phyloP scores from a whole-genome alignment of 2,888 invertebrate species.

The Morpho achilles region DNA sequence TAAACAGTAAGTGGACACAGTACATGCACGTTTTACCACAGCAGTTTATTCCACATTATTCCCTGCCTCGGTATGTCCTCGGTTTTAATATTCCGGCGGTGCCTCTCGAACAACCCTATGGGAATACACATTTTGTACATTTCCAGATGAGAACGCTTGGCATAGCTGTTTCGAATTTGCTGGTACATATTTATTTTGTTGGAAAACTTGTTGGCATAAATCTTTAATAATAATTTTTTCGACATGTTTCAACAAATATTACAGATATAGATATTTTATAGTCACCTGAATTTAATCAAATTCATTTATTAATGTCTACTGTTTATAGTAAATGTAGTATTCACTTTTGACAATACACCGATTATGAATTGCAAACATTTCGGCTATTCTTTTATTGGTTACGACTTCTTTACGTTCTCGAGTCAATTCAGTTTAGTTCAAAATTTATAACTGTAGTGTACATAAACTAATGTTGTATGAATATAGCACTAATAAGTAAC shows the following conservation, averaged over 20 bases:
- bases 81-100: constrained; percentile 61
- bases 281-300: neutral
- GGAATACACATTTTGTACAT: constrained; percentile 63
- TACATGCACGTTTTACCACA: constrained; percentile 59
- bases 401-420: too few species aligned
- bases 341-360: too few species aligned
- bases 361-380: too few species aligned
- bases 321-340: too few species aligned
- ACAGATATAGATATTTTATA: neutral
- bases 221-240: neutral
- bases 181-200: constrained; percentile 22
- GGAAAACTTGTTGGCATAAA: constrained; percentile 9
- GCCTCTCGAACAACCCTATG: constrained; percentile 47
- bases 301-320: too few species aligned
- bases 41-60: constrained; percentile 69
- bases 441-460: too few species aligned
- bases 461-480: too few species aligned
- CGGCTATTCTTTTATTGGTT: too few species aligned
- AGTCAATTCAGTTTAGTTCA: too few species aligned
- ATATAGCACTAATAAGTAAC: too few species aligned
- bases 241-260: neutral
- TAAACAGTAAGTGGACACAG: constrained; percentile 4
- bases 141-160: constrained; percentile 48
- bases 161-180: constrained; percentile 42
- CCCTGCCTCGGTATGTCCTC: constrained; percentile 40